Base-by-base conservation (phyloP, 2,113 vertebrate genomes). In the Misgurnus anguillicaudatus region DNA sequence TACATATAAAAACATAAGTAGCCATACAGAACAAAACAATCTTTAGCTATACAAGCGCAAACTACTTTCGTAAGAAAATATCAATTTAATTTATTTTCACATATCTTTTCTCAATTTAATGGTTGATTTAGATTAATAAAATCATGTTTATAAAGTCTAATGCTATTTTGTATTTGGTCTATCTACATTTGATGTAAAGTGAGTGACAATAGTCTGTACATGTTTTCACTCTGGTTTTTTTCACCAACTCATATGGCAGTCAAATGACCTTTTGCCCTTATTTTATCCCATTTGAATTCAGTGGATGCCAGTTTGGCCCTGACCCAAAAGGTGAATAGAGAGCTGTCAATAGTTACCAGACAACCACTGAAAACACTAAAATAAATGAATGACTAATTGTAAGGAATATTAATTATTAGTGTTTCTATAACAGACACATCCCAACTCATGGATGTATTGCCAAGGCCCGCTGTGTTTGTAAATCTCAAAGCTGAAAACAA, bases 251-350 rank as follows among this genome's bases (percentile, higher is more conserved):
- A 38, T 36, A 36, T 7, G 76, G 58, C 71, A 67, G 80, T 82
- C 55, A 78, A 78, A 38, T 31, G 64, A 41, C 53, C 38, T 66
- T 75, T 5, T 63, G 7, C 8, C 16, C 72, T 66, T 45, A 21
- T 83, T 82, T 85, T 80, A 39, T 57, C 79, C 60, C 53, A 9
- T 81, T 82, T 86, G 82, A 82, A 68, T 86, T 87, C 83, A 90
- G 75, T 85, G 75, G 81, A 6, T 17, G 70, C 73, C 79, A 68
- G 61, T 74, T 74, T 76, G 51, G 83, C 74, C 63, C 77, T 81
- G 61, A 77, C 57, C 75, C 66, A 79, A 51, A 73, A 64, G 4
- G 72, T 82, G 82, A 88, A 82, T 79, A 66, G 80, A 80, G 42
- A 77, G 63, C 47, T 62, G 63, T 67, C 69, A 58, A 57, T 24